Conservation (phyloP, 2,113 vertebrate species). For the Dolichotis patagonum region DNA sequence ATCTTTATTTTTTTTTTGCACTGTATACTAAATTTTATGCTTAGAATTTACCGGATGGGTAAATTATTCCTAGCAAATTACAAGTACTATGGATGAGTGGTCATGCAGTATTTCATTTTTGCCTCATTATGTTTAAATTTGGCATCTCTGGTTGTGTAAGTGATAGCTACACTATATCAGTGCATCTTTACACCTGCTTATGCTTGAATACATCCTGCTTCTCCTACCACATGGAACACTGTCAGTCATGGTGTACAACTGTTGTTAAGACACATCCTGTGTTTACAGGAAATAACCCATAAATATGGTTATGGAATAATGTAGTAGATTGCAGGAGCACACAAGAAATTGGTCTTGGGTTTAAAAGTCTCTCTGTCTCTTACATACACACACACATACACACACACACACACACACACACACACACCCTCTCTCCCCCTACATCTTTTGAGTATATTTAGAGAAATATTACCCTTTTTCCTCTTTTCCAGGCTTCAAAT, state of each 20-base stretch:
- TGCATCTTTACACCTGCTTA: conserved; percentile 69
- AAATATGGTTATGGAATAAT: conserved; percentile 63
- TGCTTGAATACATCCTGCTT: conserved; percentile 53
- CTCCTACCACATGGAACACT: conserved; percentile 56
- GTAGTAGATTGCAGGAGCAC: conserved; percentile 65
- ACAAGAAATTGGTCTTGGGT: neutral
- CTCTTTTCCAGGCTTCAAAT: neutral
- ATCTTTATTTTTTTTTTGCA: conserved; percentile 48
- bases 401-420: neutral
- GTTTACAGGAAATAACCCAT: conserved; percentile 59
- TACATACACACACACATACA: neutral
- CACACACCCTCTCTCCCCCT: neutral
- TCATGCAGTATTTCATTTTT: conserved; percentile 77
- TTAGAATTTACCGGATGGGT: conserved; percentile 74
- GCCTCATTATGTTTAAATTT: conserved; percentile 75
- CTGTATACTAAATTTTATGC: conserved; percentile 61
- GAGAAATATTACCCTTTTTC: neutral
- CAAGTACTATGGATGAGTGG: conserved; percentile 73
- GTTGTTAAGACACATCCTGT: conserved; percentile 47
- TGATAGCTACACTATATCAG: conserved; percentile 68
- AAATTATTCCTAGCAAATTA: conserved; percentile 79
- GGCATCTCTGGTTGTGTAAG: conserved; percentile 77
- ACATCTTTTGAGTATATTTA: neutral
- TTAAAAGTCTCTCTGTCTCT: neutral
- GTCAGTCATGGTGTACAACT: conserved; percentile 64